A percentile compares a stretch with the other conserved stretches of the same genome.
These are phyloP conservation scores for Macropis europaea DNA, from an alignment of 2,888 invertebrate genomes.

Conservation along the genomic window DNA sequence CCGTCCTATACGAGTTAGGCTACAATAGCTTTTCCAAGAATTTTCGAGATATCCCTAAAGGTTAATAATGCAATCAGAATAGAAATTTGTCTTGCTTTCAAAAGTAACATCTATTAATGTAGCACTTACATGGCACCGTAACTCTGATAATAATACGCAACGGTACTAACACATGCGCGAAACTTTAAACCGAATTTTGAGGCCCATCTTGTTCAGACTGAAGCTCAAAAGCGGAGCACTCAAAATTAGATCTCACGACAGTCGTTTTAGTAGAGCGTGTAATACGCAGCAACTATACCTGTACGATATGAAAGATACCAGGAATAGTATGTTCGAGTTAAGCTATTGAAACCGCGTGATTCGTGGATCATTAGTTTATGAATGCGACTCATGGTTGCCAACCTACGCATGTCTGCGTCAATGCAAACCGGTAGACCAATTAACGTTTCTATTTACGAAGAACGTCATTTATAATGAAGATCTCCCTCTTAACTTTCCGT, in stretches of 20 bases:
- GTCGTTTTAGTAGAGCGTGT: constrained; percentile 13
- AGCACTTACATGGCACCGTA: neutral
- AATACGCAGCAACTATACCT: neutral
- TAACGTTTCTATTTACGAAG: constrained; percentile 25
- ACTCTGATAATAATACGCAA: neutral
- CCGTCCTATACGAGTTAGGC: no score
- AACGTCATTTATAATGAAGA: constrained; percentile 1
- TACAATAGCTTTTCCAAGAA: no score
- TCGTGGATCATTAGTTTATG: constrained; percentile 29
- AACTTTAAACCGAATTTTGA: constrained; percentile 20
- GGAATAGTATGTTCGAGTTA: constrained; percentile 30
- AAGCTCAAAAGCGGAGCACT: constrained; percentile 1
- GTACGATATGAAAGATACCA: constrained; percentile 21
- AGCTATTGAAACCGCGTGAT: constrained; percentile 31
- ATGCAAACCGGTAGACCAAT: constrained; percentile 10
- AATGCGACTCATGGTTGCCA: constrained; percentile 25
- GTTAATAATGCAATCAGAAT: no score
- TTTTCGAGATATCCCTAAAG: no score
- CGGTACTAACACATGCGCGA: neutral
- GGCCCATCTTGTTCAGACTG: neutral
- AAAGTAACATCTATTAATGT: neutral
- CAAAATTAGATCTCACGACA: constrained; percentile 13
- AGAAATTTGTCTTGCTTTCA: neutral
- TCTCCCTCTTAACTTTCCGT: neutral
- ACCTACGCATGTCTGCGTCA: neutral